A percentile compares a stretch with the other conserved stretches of the same genome.
phyloP scores from a whole-genome alignment of 2,888 invertebrate species.

The Pandemis heparana region DNA sequence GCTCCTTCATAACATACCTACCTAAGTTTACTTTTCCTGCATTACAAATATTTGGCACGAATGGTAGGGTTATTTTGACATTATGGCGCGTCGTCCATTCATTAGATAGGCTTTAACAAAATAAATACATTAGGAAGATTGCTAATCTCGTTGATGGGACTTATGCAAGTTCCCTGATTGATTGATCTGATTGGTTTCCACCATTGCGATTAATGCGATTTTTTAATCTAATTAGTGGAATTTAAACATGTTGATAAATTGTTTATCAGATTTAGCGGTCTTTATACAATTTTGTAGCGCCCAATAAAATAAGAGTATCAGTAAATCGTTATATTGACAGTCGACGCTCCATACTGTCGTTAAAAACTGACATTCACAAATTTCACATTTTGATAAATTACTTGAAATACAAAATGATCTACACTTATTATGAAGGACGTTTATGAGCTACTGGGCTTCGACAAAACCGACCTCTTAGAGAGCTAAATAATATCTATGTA shows the following conservation, averaged over 20 bases:
- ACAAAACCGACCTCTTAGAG: conserved; percentile 32
- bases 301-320: neutral
- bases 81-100: neutral
- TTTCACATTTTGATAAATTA: neutral
- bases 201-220: neutral
- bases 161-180: neutral
- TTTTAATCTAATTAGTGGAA: neutral
- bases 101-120: neutral
- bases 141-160: neutral
- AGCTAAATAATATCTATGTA: conserved; percentile 38
- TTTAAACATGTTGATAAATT: neutral
- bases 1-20: neutral
- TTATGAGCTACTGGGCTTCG: conserved; percentile 24
- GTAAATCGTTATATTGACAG: neutral
- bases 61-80: conserved; percentile 6
- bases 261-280: neutral
- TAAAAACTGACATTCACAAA: neutral
- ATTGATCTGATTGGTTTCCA: no score
- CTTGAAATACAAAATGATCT: neutral
- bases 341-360: neutral
- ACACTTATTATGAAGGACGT: conserved; percentile 3
- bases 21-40: conserved; percentile 9
- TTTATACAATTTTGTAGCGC: neutral
- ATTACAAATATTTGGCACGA: conserved; percentile 39
- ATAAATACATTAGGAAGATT: neutral